Evolutionary conservation across 2,113 vertebrate genomes (phyloP).

Genomic region (Melospiza melodia): DNA sequence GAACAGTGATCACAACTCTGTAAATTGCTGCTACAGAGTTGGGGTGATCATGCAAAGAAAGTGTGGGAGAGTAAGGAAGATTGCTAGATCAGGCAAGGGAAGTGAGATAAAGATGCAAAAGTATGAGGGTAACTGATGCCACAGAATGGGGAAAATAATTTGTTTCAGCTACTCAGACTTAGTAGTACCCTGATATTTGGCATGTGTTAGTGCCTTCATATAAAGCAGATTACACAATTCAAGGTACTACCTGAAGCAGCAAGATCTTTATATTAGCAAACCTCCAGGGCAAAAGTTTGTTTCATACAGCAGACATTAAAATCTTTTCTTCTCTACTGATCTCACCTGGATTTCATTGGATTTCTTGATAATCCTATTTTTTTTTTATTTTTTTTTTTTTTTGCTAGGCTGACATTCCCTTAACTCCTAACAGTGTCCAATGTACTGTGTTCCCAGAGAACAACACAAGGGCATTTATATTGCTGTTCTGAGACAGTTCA

Average conservation of each 20-base stretch:
- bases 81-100: background rate
- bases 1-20: background rate
- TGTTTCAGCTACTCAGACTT: background rate
- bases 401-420: background rate
- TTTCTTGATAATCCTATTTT: background rate
- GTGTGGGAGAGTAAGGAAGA: background rate
- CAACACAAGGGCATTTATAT: accelerated
- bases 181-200: background rate
- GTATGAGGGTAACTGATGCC: background rate
- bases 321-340: background rate
- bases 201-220: background rate
- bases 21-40: background rate
- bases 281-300: background rate
- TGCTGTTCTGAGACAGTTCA: background rate
- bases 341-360: background rate
- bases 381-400: background rate
- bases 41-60: background rate
- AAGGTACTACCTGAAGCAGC: background rate
- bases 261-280: background rate
- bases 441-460: background rate
- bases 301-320: background rate
- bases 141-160: background rate
- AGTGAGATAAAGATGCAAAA: background rate
- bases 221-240: background rate
- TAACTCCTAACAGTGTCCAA: background rate